These are phyloP conservation scores for Chesias legatella DNA, from an alignment of 2,888 invertebrate genomes.

Conservation along the genomic window DNA sequence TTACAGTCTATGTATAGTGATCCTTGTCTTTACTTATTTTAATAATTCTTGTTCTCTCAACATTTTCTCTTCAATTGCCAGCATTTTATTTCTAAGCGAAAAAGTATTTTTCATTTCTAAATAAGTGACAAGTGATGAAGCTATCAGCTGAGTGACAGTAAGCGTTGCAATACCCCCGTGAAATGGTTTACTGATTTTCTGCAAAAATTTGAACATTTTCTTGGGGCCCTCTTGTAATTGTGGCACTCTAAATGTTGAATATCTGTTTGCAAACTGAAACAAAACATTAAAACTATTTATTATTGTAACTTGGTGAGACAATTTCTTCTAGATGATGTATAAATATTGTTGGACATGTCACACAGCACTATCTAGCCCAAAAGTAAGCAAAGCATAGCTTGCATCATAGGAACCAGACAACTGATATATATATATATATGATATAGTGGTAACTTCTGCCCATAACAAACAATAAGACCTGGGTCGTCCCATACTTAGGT, in stretches of 20 bases:
- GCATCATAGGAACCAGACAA: too few species aligned
- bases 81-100: conserved; percentile 57
- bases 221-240: conserved; percentile 78
- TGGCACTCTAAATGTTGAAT: conserved; percentile 83
- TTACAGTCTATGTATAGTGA: conserved; percentile 10
- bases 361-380: too few species aligned
- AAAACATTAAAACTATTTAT: conserved; percentile 19
- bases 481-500: too few species aligned
- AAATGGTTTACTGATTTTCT: conserved; percentile 77
- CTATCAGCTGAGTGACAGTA: conserved; percentile 71
- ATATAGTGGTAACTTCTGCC: too few species aligned
- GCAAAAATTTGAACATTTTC: conserved; percentile 74
- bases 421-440: too few species aligned
- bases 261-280: conserved; percentile 82
- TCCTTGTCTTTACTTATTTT: conserved; percentile 5
- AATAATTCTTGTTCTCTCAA: conserved; percentile 30
- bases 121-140: conserved; percentile 81
- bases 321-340: too few species aligned
- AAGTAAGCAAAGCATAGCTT: too few species aligned
- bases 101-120: conserved; percentile 78
- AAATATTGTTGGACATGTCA: too few species aligned
- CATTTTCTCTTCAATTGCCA: conserved; percentile 53
- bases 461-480: too few species aligned
- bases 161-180: conserved; percentile 68
- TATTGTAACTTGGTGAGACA: not conserved